phyloP scores from a whole-genome alignment of 2,797 vertebrate species.

The Coregonus sp. region DNA sequence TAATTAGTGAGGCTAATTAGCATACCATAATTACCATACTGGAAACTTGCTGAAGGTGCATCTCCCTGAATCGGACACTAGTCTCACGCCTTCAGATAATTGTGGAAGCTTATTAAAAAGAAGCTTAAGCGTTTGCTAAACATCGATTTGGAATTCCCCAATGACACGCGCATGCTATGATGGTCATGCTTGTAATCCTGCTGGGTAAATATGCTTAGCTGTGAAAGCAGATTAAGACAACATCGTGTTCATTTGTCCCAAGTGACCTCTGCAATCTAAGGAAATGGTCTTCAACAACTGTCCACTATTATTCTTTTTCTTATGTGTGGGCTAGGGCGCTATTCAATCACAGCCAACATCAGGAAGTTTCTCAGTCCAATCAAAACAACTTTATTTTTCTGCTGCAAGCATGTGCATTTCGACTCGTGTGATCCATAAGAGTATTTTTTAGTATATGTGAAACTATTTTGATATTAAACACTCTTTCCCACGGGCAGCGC shows the following conservation, averaged over 20 bases:
- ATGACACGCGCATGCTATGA: constrained; percentile 67
- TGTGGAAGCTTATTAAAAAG: constrained; percentile 53
- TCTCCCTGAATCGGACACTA: constrained; percentile 37
- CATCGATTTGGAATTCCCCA: constrained; percentile 71
- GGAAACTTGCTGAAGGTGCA: constrained; percentile 52
- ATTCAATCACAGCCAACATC: constrained; percentile 21
- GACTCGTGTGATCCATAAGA: not conserved
- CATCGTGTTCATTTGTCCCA: constrained; percentile 65
- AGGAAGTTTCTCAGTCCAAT: not conserved
- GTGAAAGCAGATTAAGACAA: constrained; percentile 77
- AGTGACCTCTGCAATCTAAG: constrained; percentile 59
- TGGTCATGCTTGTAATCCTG: constrained; percentile 78
- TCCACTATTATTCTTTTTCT: constrained; percentile 56
- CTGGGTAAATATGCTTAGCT: constrained; percentile 76
- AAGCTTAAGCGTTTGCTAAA: constrained; percentile 66
- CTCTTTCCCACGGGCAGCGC: too few relatives aligned
- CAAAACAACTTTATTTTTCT: not conserved
- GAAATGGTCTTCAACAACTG: constrained; percentile 52
- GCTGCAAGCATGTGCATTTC: not conserved
- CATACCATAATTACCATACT: constrained; percentile 30
- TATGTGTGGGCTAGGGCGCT: constrained; percentile 43
- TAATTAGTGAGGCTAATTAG: constrained; percentile 61
- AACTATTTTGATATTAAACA: not conserved
- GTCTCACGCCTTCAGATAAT: constrained; percentile 60
- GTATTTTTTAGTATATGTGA: not conserved